Percentiles rank a stretch among this genome's conserved stretches.
These are phyloP conservation scores for Rhopalosiphum maidis DNA, from an alignment of 1,140 invertebrate genomes.

Conservation along the genomic window DNA sequence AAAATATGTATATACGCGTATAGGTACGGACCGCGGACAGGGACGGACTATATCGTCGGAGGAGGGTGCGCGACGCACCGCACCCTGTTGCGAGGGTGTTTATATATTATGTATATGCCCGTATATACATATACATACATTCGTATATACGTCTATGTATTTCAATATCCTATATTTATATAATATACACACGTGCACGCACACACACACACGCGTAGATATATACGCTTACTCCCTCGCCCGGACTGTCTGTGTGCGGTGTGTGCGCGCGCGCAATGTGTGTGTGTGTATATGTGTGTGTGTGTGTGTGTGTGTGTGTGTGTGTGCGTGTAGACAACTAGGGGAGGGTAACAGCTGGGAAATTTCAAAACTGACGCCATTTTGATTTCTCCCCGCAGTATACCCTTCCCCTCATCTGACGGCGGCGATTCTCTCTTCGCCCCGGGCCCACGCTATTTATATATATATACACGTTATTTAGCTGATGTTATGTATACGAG, in stretches of 20 bases:
- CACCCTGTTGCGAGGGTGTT: slow-evolving; percentile 30
- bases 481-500: not conserved
- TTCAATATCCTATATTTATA: not conserved
- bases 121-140: not conserved
- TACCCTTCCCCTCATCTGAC: not conserved
- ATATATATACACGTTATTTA: not conserved
- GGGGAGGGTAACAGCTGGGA: slow-evolving; percentile 47
- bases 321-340: not conserved
- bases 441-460: not conserved
- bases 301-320: not conserved
- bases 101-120: not conserved
- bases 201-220: not conserved
- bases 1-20: not conserved
- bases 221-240: not conserved
- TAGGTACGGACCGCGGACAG: not conserved
- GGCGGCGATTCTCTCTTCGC: not conserved
- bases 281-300: not conserved
- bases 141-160: not conserved
- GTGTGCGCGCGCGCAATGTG: not conserved
- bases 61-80: not conserved
- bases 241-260: not conserved
- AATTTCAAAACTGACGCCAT: slow-evolving; percentile 51
- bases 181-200: not conserved
- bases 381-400: slow-evolving; percentile 5
- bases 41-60: not conserved